phyloP scores from a whole-genome alignment of 2,113 vertebrate genomes.

The Scartelaos histophorus region DNA sequence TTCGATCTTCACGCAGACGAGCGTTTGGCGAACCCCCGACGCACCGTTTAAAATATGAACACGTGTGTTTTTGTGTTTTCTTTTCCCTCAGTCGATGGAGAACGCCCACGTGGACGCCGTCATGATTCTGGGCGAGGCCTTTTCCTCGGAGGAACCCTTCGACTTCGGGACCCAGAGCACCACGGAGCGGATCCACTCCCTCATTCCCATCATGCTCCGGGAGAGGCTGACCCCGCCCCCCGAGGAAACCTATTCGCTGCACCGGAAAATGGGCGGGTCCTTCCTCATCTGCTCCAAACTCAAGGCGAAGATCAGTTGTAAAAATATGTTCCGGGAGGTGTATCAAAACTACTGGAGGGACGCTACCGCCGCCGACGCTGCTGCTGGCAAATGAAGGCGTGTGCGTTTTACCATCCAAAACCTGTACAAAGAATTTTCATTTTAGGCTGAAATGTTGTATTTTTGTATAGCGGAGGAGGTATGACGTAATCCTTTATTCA shows the following conservation, averaged over 20 bases:
- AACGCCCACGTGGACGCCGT: slow-evolving; percentile 65
- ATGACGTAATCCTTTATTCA: no score
- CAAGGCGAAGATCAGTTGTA: slow-evolving; percentile 86
- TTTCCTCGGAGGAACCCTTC: slow-evolving; percentile 56
- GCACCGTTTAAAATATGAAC: no score
- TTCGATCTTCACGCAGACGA: no score
- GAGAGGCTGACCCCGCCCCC: slow-evolving; percentile 90
- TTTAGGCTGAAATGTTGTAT: neutral
- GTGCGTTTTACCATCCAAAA: no score
- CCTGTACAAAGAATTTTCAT: neutral
- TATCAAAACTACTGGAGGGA: slow-evolving; percentile 83
- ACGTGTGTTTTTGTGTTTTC: no score
- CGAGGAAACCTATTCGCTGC: slow-evolving; percentile 94
- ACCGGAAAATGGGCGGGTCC: slow-evolving; percentile 96
- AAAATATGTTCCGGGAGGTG: slow-evolving; percentile 86
- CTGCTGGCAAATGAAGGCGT: neutral
- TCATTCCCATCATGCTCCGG: slow-evolving; percentile 75
- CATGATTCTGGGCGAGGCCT: slow-evolving; percentile 71
- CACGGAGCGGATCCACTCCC: slow-evolving; percentile 63
- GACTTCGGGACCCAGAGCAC: slow-evolving; percentile 73
- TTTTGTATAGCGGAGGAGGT: neutral
- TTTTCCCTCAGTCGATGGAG: slow-evolving; percentile 81
- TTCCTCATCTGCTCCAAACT: slow-evolving; percentile 98
- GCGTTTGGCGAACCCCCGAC: no score
- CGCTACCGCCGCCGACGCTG: neutral